A percentile compares a stretch with the other conserved stretches of the same genome.
These are phyloP conservation scores for Azorinus chamasolen DNA, from an alignment of 2,888 invertebrate genomes.

Conservation along the genomic window DNA sequence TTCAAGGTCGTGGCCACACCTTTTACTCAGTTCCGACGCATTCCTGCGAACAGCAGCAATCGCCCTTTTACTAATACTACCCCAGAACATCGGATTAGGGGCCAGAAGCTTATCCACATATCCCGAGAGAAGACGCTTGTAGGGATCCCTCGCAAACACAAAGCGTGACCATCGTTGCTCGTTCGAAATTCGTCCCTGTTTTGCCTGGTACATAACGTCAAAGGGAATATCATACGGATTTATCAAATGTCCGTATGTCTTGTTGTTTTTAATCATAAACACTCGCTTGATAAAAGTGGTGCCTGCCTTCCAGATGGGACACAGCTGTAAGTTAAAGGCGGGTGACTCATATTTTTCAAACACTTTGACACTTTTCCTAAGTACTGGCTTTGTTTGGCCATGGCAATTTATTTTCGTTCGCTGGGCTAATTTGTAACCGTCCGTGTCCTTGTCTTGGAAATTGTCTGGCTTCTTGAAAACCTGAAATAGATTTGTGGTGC, in stretches of 20 bases:
- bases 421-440: slow-evolving; percentile 8
- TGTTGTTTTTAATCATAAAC: slow-evolving; percentile 28
- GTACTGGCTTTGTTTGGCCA: not conserved
- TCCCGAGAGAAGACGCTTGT: slow-evolving; percentile 65
- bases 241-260: slow-evolving; percentile 8
- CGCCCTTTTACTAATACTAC: slow-evolving; percentile 52
- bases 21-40: slow-evolving; percentile 18
- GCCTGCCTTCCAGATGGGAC: slow-evolving; percentile 47
- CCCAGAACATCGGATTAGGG: slow-evolving; percentile 72
- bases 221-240: slow-evolving; percentile 17
- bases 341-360: not conserved
- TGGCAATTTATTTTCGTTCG: not conserved
- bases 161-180: not conserved
- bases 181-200: slow-evolving; percentile 11
- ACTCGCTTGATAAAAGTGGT: slow-evolving; percentile 43
- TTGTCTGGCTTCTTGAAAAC: no score
- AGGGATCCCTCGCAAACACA: slow-evolving; percentile 72
- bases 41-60: slow-evolving; percentile 27
- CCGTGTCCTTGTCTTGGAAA: not conserved
- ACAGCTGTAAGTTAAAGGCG: slow-evolving; percentile 13
- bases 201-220: not conserved
- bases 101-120: slow-evolving; percentile 73
- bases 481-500: no score
- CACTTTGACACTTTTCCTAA: not conserved
- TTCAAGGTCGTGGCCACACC: slow-evolving; percentile 71